Percentiles rank a stretch among this genome's conserved stretches.
phyloP scores from a whole-genome alignment of 2,888 invertebrate species.

The Camponotus fellah region DNA sequence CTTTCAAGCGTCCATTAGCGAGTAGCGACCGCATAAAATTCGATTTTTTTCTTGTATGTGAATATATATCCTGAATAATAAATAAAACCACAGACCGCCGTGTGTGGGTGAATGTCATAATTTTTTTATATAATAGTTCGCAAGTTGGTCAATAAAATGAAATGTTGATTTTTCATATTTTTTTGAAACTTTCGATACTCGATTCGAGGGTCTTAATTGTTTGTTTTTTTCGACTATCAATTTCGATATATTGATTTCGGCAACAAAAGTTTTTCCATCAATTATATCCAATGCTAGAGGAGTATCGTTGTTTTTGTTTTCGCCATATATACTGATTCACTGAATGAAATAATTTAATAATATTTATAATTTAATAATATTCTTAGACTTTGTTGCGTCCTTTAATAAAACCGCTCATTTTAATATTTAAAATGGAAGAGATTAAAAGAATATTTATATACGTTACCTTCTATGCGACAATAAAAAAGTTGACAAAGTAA shows the following conservation, averaged over 20 bases:
- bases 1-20: constrained; percentile 5
- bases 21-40: not conserved
- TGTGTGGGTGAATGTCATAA: not conserved
- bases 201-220: constrained; percentile 39
- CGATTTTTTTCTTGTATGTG: constrained; percentile 1
- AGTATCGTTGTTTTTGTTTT: constrained; percentile 29
- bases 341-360: too few relatives aligned
- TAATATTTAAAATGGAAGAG: not conserved
- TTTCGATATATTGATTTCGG: constrained; percentile 42
- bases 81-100: not conserved
- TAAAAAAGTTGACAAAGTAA: constrained; percentile 12
- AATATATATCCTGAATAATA: not conserved
- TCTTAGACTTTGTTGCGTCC: not conserved
- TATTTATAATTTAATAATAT: constrained; percentile 6
- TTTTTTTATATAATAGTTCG: constrained; percentile 12
- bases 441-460: not conserved
- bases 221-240: constrained; percentile 41
- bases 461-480: not conserved
- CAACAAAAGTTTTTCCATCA: constrained; percentile 26
- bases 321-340: constrained; percentile 20
- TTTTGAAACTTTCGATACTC: constrained; percentile 34
- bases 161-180: constrained; percentile 41
- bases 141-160: not conserved
- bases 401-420: not conserved
- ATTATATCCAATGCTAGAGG: not conserved